These are phyloP conservation scores for Parasteatoda lunata DNA, from an alignment of 2,888 invertebrate genomes.

Conservation along the genomic window DNA sequence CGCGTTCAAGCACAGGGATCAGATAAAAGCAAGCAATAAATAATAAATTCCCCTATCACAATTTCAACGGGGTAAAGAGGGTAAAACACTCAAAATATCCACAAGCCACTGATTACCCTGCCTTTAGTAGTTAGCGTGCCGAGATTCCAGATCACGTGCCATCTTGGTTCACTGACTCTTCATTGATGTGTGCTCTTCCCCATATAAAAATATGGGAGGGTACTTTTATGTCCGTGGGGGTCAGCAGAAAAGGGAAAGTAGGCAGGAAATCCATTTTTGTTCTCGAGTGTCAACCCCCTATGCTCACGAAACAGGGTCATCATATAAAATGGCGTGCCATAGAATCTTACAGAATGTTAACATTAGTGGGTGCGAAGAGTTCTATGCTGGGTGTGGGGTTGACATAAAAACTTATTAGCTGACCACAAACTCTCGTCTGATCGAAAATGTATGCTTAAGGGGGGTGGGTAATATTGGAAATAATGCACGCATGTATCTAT, in stretches of 20 bases:
- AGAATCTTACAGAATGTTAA: not conserved
- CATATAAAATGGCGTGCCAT: not conserved
- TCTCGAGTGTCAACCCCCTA: conserved; percentile 16
- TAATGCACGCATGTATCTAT: not conserved
- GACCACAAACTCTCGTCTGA: not conserved
- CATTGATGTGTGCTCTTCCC: conserved; percentile 13
- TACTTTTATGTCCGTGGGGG: not conserved
- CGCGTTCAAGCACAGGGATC: too few species aligned
- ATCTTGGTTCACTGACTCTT: conserved; percentile 43
- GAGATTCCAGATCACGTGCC: conserved; percentile 26
- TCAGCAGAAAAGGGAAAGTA: not conserved
- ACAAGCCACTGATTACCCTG: conserved; percentile 4
- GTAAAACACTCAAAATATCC: not conserved
- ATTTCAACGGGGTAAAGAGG: not conserved
- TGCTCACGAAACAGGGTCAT: conserved; percentile 30
- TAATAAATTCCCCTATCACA: not conserved
- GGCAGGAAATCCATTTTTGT: conserved; percentile 18
- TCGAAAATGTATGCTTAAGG: not conserved
- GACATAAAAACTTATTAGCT: conserved; percentile 27
- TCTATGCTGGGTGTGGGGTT: not conserved
- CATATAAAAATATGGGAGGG: not conserved
- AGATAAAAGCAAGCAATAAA: too few species aligned
- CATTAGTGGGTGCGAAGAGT: conserved; percentile 9
- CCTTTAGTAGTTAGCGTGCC: not conserved
- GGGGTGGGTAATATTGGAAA: not conserved